Base-by-base conservation (phyloP, 1,140 invertebrate genomes). In the Euwallacea fornicatus region DNA sequence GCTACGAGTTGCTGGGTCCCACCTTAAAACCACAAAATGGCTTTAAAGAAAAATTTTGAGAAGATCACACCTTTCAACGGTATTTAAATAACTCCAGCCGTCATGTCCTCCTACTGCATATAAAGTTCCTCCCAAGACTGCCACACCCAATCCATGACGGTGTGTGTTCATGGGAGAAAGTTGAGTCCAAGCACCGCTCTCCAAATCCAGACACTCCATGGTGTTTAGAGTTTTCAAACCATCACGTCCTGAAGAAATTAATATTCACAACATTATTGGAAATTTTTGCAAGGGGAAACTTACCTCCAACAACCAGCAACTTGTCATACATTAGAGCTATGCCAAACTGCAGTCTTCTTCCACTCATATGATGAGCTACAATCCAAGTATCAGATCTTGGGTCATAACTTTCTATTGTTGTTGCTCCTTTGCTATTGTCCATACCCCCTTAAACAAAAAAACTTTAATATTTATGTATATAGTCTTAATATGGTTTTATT, bases 61-160 rank as follows among this genome's bases (percentile, higher is more conserved):
- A 50, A 50, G 13, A 2, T 11, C 46, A 10, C 9, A 87, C 86
- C 93, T 82, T 83, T 98, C 95, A 0, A 96, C 95, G 6, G 94
- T 94, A 80, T 94, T 95, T 9, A 97, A 83, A 81, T 97, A 98
- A 76, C 93, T 95, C 95, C 95, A 97, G 43, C 95, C 93, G 84
- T 98, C 96, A 80, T 98, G 95, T 11, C 95, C 96, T 41, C 95
- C 96, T 33, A 69, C 59, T 0, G 67, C 67, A 53, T 69, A 69
- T 42, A 69, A 69, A 13, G 94, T 93, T 0, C 93, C 93, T 69
- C 87, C 87, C 46, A 98, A 83, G 8, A 96, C 91, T 3, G 93
- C 94, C 33, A 98, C 93, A 44, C 94, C 94, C 71, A 96, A 83
- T 7, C 94, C 94, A 83, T 97, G 94, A 53, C 95, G 84, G 81